These are phyloP conservation scores for Manis pentadactyla DNA, from an alignment of 2,797 vertebrate species.

Conservation along the genomic window DNA sequence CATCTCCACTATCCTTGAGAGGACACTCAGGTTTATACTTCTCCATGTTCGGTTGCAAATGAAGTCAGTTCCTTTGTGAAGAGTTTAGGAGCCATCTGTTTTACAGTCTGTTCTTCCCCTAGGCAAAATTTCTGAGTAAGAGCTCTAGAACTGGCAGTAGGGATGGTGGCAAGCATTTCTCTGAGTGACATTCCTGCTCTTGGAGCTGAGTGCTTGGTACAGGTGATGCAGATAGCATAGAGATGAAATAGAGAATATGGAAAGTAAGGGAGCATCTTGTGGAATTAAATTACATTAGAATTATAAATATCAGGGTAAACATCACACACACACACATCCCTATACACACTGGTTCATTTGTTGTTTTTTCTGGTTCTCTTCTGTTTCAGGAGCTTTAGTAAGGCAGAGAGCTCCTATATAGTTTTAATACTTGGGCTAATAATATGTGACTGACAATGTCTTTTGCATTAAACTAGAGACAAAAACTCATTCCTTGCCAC, in stretches of 20 bases:
- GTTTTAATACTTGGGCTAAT: neutral
- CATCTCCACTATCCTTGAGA: neutral
- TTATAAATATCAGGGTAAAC: neutral
- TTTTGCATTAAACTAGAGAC: neutral
- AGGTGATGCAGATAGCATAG: neutral
- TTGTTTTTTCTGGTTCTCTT: neutral
- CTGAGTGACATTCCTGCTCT: neutral
- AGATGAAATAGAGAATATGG: neutral
- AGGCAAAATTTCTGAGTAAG: slow-evolving; percentile 13
- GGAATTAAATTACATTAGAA: neutral
- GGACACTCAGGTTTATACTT: neutral
- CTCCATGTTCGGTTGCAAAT: neutral
- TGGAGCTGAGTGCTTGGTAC: neutral
- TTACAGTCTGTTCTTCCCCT: neutral
- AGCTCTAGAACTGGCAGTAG: neutral
- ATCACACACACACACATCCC: neutral
- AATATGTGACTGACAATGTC: neutral
- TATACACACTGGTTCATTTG: neutral
- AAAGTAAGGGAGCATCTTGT: neutral
- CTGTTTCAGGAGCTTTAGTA: neutral
- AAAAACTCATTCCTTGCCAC: neutral
- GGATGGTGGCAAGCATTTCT: neutral
- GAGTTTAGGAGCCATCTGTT: neutral
- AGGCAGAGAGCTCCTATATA: neutral
- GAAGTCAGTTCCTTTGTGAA: neutral